Conservation (phyloP, 2,888 invertebrate genomes). For the Acleris cristana region DNA sequence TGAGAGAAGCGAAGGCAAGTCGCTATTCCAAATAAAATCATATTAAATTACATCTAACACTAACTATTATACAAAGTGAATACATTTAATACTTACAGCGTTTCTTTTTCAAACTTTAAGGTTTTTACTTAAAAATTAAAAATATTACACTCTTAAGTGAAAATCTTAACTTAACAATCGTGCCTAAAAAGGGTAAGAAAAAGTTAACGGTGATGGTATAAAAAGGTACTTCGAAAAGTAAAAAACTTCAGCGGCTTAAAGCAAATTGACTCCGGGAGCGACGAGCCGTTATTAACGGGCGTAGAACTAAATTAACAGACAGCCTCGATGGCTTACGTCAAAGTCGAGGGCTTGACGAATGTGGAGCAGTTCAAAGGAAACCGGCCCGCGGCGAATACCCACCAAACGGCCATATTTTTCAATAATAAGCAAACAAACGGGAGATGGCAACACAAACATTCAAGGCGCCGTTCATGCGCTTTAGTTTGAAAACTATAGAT, state of each 20-base stretch:
- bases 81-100: too few species aligned
- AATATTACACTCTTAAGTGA: background rate
- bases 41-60: too few species aligned
- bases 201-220: background rate
- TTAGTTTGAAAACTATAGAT: slow-evolving; percentile 1
- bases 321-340: slow-evolving; percentile 26
- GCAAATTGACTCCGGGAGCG: slow-evolving; percentile 20
- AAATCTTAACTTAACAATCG: background rate
- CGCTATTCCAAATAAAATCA: too few species aligned
- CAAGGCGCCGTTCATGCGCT: slow-evolving; percentile 53
- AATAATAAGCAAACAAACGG: slow-evolving; percentile 70
- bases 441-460: slow-evolving; percentile 63
- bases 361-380: slow-evolving; percentile 63
- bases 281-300: slow-evolving; percentile 22
- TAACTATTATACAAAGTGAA: too few species aligned
- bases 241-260: slow-evolving; percentile 21
- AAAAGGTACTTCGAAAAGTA: slow-evolving; percentile 7
- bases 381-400: slow-evolving; percentile 56
- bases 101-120: too few species aligned
- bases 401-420: slow-evolving; percentile 71
- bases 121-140: too few species aligned
- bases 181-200: background rate
- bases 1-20: too few species aligned
- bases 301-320: slow-evolving; percentile 20
- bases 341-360: slow-evolving; percentile 26